Evolutionary conservation across 2,113 vertebrate genomes (phyloP), one percentile per base, ranked within the genome.

Genomic region (Loxodonta africana): DNA sequence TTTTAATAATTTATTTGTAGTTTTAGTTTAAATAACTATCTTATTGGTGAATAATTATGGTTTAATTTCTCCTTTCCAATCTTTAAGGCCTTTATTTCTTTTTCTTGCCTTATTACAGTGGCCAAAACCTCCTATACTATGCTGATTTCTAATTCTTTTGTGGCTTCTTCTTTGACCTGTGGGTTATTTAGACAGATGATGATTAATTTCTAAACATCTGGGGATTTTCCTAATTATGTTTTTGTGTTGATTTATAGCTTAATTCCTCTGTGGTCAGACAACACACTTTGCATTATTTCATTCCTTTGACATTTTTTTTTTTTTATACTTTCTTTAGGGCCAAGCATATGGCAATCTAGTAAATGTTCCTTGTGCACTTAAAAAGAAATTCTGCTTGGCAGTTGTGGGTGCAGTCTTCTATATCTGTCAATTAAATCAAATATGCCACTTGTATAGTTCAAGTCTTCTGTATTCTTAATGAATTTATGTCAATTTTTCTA

Each of bases 41-140:
- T 60, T 88, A 80, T 67, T 89, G 33, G 46, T 87, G 21, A 87
- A 86, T 71, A 85, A 67, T 86, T 78, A 21, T 81, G 57, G 17
- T 53, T n/a, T 87, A 74, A 91, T 93, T n/a, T 77, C 74, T 95
- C 8, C 63, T 95, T 93, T 91, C 82, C 20, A 91, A 15, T 90
- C 37, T n/a, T 53, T 57, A 74, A 60, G 18, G 6, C 6, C 95
- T 85, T 95, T 83, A n/a, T 86, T 11, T 86, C 30, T 80, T 78
- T 78, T 30, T 85, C 33, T 88, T 67, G 28, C 25, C 8, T 69
- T 77, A 15, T 62, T 67, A 6, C 28, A 67, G 18, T 78, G 11
- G 23, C 28, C 88, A 77, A 92, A 65, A 10, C 41, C 9, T 82
- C 26, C 46, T 95, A 3, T 74, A 33, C 53, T 73, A 2, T 71